Base-by-base conservation (phyloP, 2,797 vertebrate genomes). In the Pipistrellus kuhlii region DNA sequence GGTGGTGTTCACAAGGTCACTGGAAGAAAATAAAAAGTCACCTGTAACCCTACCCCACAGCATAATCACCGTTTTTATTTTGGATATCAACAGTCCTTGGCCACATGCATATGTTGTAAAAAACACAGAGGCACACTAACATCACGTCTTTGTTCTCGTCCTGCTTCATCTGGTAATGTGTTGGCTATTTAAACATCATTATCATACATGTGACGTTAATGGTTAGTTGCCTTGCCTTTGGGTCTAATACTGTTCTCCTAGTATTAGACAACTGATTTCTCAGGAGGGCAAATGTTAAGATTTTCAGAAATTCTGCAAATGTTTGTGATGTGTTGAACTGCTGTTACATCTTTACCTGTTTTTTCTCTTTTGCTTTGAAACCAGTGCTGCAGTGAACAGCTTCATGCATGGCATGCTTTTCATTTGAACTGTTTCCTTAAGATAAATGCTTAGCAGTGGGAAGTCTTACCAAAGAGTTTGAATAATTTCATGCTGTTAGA, bases 401-500 rank as follows among this genome's bases (percentile, higher is more conserved):
- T 96, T 87, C 76, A 85, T 94, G 72, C 62, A 44, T 84, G 73
- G 84, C 75, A 91, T 95, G 73, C 87, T 96, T 95, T 94, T 90
- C 73, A 91, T 95, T 82, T 93, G 51, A 86, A 94, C 80, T 91
- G 3, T 96, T 95, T 96, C 93, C 77, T 95, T 95, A 91, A 90
- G 72, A 95, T 92, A 94, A 89, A 93, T 91, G 95, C 78, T 89
- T 95, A 92, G 82, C 69, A 83, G 32, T 94, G 51, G 82, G 84
- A 89, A 93, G 53, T 64, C 72, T 94, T 96, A 92, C 87, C 81
- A 64, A 85, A 93, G 73, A 57, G 84, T 76, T 90, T 95, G 86
- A 93, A 88, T 92, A 88, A 97, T 96, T 96, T 97, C 93, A 95
- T 95, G 72, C 62, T 94, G 46, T 94, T 95, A 73, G 94, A 95